Evolutionary conservation across 2,888 invertebrate genomes (phyloP).

Genomic region (Drosophila pseudotalamancana): DNA sequence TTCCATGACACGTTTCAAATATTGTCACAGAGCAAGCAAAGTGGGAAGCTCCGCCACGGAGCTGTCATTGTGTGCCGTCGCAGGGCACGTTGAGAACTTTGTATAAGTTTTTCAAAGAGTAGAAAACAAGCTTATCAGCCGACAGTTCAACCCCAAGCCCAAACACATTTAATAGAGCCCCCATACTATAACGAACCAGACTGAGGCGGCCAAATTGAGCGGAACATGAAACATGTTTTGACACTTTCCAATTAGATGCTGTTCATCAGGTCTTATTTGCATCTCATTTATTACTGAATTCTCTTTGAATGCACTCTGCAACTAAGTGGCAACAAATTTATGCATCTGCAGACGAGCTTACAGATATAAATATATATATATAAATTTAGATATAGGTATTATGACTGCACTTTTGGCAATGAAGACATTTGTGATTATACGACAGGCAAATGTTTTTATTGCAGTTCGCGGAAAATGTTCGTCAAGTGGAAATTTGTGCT

Average conservation of each 20-base stretch:
- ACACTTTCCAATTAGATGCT: slow-evolving; percentile 51
- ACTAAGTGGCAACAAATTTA: slow-evolving; percentile 35
- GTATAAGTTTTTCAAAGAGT: slow-evolving; percentile 30
- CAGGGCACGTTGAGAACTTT: slow-evolving; percentile 8
- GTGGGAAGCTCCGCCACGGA: slow-evolving; percentile 30
- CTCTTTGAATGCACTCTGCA: slow-evolving; percentile 17
- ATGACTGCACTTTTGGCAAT: slow-evolving; percentile 46
- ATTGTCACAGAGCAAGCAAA: slow-evolving; percentile 70
- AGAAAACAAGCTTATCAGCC: slow-evolving; percentile 40
- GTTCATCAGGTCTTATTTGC: slow-evolving; percentile 28
- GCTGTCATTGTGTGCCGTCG: slow-evolving; percentile 42
- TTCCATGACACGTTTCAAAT: slow-evolving; percentile 78
- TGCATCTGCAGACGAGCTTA: slow-evolving; percentile 24
- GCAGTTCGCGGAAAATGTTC: slow-evolving; percentile 42
- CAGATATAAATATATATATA: not conserved
- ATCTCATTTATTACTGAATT: slow-evolving; percentile 38
- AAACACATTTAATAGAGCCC: not conserved
- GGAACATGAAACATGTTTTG: slow-evolving; percentile 49
- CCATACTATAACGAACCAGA: not conserved
- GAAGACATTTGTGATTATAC: slow-evolving; percentile 51
- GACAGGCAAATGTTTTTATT: slow-evolving; percentile 41
- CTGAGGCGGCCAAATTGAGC: slow-evolving; percentile 34
- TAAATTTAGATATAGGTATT: not conserved
- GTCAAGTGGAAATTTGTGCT: slow-evolving; percentile 50
- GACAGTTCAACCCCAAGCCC: slow-evolving; percentile 12